Base-by-base conservation (phyloP, 1,140 invertebrate genomes). In the Pseudoatta argentina region DNA sequence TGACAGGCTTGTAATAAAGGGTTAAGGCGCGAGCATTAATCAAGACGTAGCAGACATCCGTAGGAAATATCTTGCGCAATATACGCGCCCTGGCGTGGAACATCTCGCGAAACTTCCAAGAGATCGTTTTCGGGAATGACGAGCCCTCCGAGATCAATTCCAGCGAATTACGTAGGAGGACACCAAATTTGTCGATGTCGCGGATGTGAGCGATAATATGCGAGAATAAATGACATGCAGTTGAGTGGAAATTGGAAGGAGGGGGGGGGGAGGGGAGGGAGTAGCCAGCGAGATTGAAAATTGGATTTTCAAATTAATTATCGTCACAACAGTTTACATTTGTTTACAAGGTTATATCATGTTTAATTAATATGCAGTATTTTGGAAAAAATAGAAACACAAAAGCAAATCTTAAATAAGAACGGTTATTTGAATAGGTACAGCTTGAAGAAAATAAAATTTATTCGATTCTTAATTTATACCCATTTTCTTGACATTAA, bases 1-100 rank as follows among this genome's bases (percentile, higher is more conserved):
- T 81, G 78, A 81, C 78, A 71, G 53, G 66, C 64, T 81, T 71
- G 78, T 81, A 81, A 81, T 81, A 81, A 81, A 81, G 78, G 78
- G 78, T 81, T 81, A 81, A 81, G 78, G 53, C 78, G 14, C 34
- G 51, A 71, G 64, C 64, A 81, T 81, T 81, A 81, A 81, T 81
- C 78, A 81, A 71, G 78, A 57, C 66, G 78, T 44, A 81, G 53
- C 66, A 81, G 78, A 81, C 78, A 81, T 81, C 34, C 34, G 78
- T 71, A 81, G 78, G 78, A 81, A 81, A 81, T 81, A 81, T 81
- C 21, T 71, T 10, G 51, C 48, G 51, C 30, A 27, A 81, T 81
- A 71, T 81, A 71, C 51, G 34, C 64, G 16, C 6, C 51, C 6
- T 34, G 77, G 30, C 30, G 51, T 55, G n/a, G 66, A 81, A 71